Conservation (phyloP, 1,140 invertebrate genomes). For the Atta texana region DNA sequence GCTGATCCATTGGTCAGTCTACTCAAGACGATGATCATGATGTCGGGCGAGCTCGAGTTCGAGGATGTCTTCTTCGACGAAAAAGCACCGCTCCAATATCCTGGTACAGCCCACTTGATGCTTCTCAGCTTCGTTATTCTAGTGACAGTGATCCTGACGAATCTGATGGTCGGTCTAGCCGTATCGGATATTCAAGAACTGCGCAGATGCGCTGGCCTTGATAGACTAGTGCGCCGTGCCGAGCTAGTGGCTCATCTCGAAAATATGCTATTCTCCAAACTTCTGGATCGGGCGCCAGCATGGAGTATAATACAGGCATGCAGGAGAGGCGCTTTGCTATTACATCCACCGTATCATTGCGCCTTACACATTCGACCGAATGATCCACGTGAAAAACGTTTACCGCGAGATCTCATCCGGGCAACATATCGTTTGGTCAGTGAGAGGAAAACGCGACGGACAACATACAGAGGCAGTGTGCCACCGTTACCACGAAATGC, state of each 20-base stretch:
- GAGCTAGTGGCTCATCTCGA: slow-evolving; percentile 93
- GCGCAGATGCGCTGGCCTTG: slow-evolving; percentile 92
- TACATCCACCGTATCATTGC: slow-evolving; percentile 90
- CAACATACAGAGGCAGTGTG: slow-evolving; percentile 80
- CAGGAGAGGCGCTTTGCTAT: slow-evolving; percentile 90
- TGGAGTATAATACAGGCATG: slow-evolving; percentile 88
- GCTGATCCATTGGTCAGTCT: slow-evolving; percentile 88
- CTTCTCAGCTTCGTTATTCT: slow-evolving; percentile 92
- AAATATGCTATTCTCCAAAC: slow-evolving; percentile 92
- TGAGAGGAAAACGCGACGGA: slow-evolving; percentile 88
- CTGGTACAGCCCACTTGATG: slow-evolving; percentile 91
- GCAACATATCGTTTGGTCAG: slow-evolving; percentile 91
- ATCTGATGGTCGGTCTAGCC: slow-evolving; percentile 93
- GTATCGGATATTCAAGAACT: slow-evolving; percentile 94
- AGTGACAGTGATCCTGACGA: slow-evolving; percentile 94
- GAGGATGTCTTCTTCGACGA: slow-evolving; percentile 93
- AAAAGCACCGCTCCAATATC: slow-evolving; percentile 86
- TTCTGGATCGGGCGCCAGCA: slow-evolving; percentile 89
- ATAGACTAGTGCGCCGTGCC: slow-evolving; percentile 92
- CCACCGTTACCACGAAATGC: slow-evolving; percentile 44
- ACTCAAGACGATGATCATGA: slow-evolving; percentile 94
- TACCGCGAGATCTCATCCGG: slow-evolving; percentile 91
- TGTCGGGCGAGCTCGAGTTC: slow-evolving; percentile 95
- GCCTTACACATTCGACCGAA: slow-evolving; percentile 91
- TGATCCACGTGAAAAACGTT: slow-evolving; percentile 91